These are phyloP conservation scores for Orchesellides sinensis DNA, from an alignment of 2,888 invertebrate genomes.

Conservation along the genomic window DNA sequence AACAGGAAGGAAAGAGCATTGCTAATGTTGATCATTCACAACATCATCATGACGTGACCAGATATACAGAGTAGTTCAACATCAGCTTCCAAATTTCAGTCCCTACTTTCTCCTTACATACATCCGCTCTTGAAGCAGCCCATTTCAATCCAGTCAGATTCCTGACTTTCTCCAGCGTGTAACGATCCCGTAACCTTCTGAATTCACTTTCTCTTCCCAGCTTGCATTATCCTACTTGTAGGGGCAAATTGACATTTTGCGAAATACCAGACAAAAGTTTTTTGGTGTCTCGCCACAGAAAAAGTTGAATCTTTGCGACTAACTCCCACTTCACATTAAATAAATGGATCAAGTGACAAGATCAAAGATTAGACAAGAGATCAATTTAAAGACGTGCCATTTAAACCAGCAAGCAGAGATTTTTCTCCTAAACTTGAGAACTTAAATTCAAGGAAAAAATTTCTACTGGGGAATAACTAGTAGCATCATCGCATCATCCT, in stretches of 20 bases:
- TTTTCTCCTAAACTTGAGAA: too few relatives aligned
- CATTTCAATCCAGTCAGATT: constrained; percentile 27
- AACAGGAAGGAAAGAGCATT: too few relatives aligned
- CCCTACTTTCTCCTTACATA: constrained; percentile 2
- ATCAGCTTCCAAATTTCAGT: too few relatives aligned
- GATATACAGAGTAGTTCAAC: too few relatives aligned
- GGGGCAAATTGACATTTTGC: constrained; percentile 25
- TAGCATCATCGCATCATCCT: too few relatives aligned
- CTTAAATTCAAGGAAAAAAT: too few relatives aligned
- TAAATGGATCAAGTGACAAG: constrained; percentile 48
- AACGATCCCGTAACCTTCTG: too few relatives aligned
- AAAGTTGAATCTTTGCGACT: background rate
- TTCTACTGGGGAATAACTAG: too few relatives aligned
- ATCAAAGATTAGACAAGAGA: constrained; percentile 35
- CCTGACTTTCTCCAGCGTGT: constrained; percentile 46
- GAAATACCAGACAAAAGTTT: too few relatives aligned
- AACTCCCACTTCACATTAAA: constrained; percentile 30
- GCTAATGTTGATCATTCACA: too few relatives aligned
- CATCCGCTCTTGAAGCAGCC: background rate
- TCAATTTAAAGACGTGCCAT: constrained; percentile 27
- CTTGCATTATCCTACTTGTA: background rate
- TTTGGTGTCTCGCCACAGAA: background rate
- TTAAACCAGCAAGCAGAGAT: too few relatives aligned
- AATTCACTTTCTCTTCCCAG: background rate
- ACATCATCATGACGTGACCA: too few relatives aligned